These are phyloP conservation scores for Spinus pinus DNA, from an alignment of 2,797 vertebrate species.

Conservation along the genomic window DNA sequence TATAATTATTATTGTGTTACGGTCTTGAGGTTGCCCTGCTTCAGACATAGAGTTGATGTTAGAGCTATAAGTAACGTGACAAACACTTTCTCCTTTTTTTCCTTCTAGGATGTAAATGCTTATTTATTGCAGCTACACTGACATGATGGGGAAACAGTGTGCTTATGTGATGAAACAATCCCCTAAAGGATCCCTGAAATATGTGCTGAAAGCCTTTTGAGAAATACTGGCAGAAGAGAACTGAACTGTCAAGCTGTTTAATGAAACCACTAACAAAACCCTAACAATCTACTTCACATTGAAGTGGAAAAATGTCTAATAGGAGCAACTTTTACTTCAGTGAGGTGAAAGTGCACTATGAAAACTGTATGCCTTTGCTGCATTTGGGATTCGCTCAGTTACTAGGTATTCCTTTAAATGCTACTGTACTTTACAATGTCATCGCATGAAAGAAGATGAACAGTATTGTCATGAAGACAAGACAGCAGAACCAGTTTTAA, in stretches of 20 bases:
- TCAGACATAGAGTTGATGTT: background rate
- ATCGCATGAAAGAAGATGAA: slow-evolving; percentile 50
- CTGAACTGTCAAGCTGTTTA: slow-evolving; percentile 58
- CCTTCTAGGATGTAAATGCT: slow-evolving; percentile 82
- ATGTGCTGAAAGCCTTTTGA: slow-evolving; percentile 53
- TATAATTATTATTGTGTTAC: background rate
- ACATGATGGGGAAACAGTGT: slow-evolving; percentile 63
- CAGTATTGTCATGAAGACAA: slow-evolving; percentile 43
- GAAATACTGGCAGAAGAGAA: slow-evolving; percentile 69
- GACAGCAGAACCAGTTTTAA: slow-evolving; percentile 50
- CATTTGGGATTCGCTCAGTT: slow-evolving; percentile 63
- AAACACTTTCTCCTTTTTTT: background rate
- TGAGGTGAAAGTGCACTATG: slow-evolving; percentile 78
- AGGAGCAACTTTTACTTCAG: slow-evolving; percentile 76
- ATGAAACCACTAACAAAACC: slow-evolving; percentile 76
- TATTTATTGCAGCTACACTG: slow-evolving; percentile 87
- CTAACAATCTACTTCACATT: slow-evolving; percentile 80
- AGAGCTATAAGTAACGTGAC: background rate
- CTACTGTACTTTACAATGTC: slow-evolving; percentile 67
- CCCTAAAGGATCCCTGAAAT: slow-evolving; percentile 50
- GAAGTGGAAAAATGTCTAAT: slow-evolving; percentile 77
- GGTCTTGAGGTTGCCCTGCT: background rate
- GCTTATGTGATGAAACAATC: slow-evolving; percentile 49
- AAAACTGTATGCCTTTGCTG: slow-evolving; percentile 73
- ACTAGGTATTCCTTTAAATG: slow-evolving; percentile 60